phyloP scores from a whole-genome alignment of 2,113 vertebrate species.

The Semicossyphus pulcher region DNA sequence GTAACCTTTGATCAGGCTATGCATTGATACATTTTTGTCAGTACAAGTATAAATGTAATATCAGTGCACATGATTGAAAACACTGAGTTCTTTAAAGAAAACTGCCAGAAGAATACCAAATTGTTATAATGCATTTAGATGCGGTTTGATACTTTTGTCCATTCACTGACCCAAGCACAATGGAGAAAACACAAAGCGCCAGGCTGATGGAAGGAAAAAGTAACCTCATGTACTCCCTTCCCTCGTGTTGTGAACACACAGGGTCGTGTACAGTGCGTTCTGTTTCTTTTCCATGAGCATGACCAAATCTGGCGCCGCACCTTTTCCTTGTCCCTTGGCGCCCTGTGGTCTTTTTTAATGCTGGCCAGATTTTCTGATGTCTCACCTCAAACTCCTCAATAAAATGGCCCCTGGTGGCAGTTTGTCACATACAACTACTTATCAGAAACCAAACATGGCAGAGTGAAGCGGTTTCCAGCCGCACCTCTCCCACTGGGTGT shows the following conservation, averaged over 20 bases:
- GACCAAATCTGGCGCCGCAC: slow-evolving; percentile 35
- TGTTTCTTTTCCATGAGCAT: slow-evolving; percentile 45
- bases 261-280: slow-evolving; percentile 54
- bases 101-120: slow-evolving; percentile 5
- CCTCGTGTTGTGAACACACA: slow-evolving; percentile 39
- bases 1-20: not conserved
- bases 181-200: slow-evolving; percentile 35
- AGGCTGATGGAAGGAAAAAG: slow-evolving; percentile 40
- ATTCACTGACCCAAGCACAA: not conserved
- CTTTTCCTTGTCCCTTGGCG: slow-evolving; percentile 32
- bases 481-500: slow-evolving; percentile 1
- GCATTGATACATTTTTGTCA: not conserved
- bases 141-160: not conserved
- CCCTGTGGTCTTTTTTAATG: slow-evolving; percentile 23
- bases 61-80: no score
- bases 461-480: slow-evolving; percentile 1
- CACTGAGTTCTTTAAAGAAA: not conserved
- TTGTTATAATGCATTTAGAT: slow-evolving; percentile 3
- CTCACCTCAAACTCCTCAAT: slow-evolving; percentile 33
- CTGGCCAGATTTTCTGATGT: slow-evolving; percentile 11
- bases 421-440: slow-evolving; percentile 18
- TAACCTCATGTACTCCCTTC: slow-evolving; percentile 30
- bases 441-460: slow-evolving; percentile 19
- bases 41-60: not conserved
- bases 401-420: slow-evolving; percentile 24